Percentiles rank a stretch among this genome's conserved stretches.
These are phyloP conservation scores for Sebastiscus albofasciatus DNA, from an alignment of 2,797 vertebrate species.

Conservation along the genomic window DNA sequence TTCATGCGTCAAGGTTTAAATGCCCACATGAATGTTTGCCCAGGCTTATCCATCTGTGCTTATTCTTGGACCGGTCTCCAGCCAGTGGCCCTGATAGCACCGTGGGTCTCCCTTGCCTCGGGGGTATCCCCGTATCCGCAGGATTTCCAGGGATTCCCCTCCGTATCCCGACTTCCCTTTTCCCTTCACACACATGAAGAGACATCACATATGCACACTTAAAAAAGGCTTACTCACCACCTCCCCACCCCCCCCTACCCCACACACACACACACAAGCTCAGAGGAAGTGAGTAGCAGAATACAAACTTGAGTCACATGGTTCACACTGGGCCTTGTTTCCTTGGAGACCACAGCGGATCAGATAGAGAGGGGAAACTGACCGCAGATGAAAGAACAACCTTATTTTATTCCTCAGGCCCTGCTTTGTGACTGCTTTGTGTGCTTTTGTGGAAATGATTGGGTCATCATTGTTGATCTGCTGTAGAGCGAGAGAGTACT, in stretches of 20 bases:
- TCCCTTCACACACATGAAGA: not conserved
- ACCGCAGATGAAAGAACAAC: conserved; percentile 26
- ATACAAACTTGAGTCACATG: conserved; percentile 41
- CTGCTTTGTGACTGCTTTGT: not conserved
- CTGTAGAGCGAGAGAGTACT: not conserved
- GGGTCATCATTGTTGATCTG: not conserved
- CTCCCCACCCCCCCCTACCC: not conserved
- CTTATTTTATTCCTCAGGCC: conserved; percentile 8
- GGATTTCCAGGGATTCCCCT: conserved; percentile 63
- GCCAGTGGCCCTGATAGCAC: conserved; percentile 21
- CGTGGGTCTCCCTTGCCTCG: conserved; percentile 5
- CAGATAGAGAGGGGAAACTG: conserved; percentile 38
- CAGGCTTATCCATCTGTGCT: conserved; percentile 31
- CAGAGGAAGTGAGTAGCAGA: conserved; percentile 27
- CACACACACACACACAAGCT: conserved; percentile 4
- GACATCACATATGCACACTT: not conserved
- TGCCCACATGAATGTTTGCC: conserved; percentile 27
- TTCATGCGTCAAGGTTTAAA: conserved; percentile 4
- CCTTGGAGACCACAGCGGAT: conserved; percentile 66
- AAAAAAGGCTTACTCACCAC: conserved; percentile 17
- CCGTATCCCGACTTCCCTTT: conserved; percentile 41
- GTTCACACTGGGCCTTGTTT: conserved; percentile 59
- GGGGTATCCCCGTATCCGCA: conserved; percentile 46
- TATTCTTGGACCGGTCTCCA: conserved; percentile 23
- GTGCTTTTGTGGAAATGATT: not conserved